phyloP scores from a whole-genome alignment of 2,113 vertebrate species.

The Brachionichthys hirsutus region DNA sequence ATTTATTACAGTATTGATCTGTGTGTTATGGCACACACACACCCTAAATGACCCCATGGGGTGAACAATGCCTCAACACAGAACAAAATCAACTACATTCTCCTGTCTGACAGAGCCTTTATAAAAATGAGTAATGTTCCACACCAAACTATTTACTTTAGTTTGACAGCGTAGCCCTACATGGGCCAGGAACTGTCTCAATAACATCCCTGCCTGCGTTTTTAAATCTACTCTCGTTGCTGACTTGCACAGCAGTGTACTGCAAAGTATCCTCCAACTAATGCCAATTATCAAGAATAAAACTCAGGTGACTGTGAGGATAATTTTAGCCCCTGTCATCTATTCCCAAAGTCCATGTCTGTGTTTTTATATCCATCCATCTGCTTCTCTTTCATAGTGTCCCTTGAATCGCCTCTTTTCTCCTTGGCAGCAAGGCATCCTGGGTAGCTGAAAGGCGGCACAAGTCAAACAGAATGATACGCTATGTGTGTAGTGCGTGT shows the following conservation, averaged over 20 bases:
- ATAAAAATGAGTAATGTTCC: background rate
- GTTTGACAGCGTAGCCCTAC: background rate
- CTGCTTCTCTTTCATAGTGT: conserved; percentile 38
- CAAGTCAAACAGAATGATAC: conserved; percentile 70
- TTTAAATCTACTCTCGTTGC: conserved; percentile 1
- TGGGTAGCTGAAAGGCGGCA: conserved; percentile 76
- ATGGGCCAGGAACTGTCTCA: background rate
- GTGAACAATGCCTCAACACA: too few relatives aligned
- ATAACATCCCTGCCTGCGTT: background rate
- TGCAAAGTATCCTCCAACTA: background rate
- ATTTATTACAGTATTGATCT: too few relatives aligned
- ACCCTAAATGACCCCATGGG: too few relatives aligned
- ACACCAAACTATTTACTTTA: background rate
- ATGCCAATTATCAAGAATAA: background rate
- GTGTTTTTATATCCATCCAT: conserved; percentile 45
- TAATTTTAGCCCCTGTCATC: conserved; percentile 28
- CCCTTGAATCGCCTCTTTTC: conserved; percentile 55
- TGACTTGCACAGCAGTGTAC: background rate
- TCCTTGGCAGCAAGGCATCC: conserved; percentile 60
- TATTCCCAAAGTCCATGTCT: conserved; percentile 23
- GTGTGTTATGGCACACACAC: too few relatives aligned
- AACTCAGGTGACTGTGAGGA: conserved; percentile 15
- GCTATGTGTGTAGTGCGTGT: conserved; percentile 17
- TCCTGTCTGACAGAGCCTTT: background rate
- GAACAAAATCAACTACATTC: too few relatives aligned